phyloP scores from a whole-genome alignment of 2,888 invertebrate genomes.

The Monoplex corrugatus region DNA sequence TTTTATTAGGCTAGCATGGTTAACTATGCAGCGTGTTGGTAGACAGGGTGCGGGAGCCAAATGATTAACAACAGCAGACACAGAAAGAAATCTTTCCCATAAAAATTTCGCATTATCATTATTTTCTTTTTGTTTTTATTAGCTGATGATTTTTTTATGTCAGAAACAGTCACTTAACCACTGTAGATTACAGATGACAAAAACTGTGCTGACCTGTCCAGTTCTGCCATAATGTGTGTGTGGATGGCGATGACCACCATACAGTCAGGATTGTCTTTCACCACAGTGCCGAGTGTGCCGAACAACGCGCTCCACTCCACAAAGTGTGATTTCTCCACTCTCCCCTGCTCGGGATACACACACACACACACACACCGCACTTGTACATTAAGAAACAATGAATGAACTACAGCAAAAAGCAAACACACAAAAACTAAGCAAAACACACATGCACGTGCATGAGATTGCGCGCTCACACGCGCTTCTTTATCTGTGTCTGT shows the following conservation, averaged over 20 bases:
- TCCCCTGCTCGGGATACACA: slow-evolving; percentile 20
- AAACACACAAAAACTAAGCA: no score
- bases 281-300: not conserved
- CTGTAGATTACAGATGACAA: no score
- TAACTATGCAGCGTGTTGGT: no score
- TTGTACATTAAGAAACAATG: not conserved
- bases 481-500: not conserved
- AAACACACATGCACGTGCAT: not conserved
- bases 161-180: no score
- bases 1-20: no score
- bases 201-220: slow-evolving; percentile 30
- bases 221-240: not conserved
- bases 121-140: no score
- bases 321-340: not conserved
- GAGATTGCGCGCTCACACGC: not conserved
- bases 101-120: no score
- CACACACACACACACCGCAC: slow-evolving; percentile 15
- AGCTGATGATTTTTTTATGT: no score
- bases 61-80: no score
- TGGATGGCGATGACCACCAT: slow-evolving; percentile 22
- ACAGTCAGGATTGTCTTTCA: not conserved
- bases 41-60: no score
- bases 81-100: no score
- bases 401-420: no score
- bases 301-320: not conserved